Evolutionary conservation across 2,888 invertebrate genomes (phyloP), one percentile per base, ranked within the genome.

Genomic region (Ectobius pallidus): DNA sequence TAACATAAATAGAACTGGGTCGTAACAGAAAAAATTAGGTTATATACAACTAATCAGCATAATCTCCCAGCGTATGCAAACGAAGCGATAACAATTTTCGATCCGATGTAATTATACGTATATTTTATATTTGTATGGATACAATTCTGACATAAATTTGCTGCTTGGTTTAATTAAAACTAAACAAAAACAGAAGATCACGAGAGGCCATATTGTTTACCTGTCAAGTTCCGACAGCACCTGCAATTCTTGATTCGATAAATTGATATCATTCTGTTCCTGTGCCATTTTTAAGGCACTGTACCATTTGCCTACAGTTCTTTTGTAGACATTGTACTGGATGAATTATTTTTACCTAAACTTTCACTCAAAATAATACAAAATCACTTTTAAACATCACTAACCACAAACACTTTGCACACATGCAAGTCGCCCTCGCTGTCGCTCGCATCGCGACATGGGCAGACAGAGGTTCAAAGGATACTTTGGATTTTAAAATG

Each of bases 171-270:
- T n/a, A n/a, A n/a, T n/a, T n/a, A n/a, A n/a, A n/a, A n/a, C n/a
- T n/a, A n/a, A n/a, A n/a, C n/a, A n/a, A n/a, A n/a, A n/a, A n/a
- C n/a, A 65, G 46, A 62, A 71, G 52, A 69, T 70, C 49, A 69
- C 70, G 25, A 63, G 30, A 18, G 46, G 73, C 73, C 73, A 73
- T 74, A 68, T 70, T 70, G 65, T 75, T 79, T 85, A 93, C 95
- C 95, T 94, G 87, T 95, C 94, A 83, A 95, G 88, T 83, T 94
- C 94, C 72, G 94, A 93, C 79, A 95, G 87, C 82, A 92, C 89
- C 86, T 93, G 93, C 79, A 95, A 85, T 85, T 95, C 94, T 82
- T 92, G 92, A 77, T 92, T 90, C 83, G 93, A 93, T 84, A 92
- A 84, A 84, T 89, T 89, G 78, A 90, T 87, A 80, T 90, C 90